Conservation (phyloP, 2,888 invertebrate genomes). For the Tenthredo livida region DNA sequence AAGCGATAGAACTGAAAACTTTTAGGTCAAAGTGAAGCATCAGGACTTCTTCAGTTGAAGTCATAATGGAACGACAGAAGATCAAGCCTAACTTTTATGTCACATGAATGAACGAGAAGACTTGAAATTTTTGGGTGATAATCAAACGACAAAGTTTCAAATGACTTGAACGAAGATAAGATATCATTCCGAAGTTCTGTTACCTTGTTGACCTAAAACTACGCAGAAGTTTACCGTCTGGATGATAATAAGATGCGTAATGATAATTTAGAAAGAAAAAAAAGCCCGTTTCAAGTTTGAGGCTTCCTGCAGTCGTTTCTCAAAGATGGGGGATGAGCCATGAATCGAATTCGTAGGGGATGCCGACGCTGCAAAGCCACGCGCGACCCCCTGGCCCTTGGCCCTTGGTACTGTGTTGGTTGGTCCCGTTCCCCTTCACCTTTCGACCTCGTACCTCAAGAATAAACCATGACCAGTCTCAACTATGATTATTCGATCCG, state of each 20-base stretch:
- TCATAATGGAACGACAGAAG: background rate
- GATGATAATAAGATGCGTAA: background rate
- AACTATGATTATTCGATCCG: slow-evolving; percentile 71
- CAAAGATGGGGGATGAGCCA: slow-evolving; percentile 1
- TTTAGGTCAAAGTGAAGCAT: background rate
- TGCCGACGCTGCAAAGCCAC: slow-evolving; percentile 28
- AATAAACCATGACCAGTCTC: slow-evolving; percentile 75
- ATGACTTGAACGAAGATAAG: background rate
- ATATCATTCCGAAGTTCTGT: background rate
- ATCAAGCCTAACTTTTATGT: background rate
- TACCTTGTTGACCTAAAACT: background rate
- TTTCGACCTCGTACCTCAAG: slow-evolving; percentile 56
- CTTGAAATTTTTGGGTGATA: background rate
- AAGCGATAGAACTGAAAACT: background rate
- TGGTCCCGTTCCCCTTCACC: slow-evolving; percentile 50
- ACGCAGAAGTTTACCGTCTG: background rate
- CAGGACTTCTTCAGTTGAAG: background rate
- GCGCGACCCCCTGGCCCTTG: slow-evolving; percentile 49
- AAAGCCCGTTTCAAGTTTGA: background rate
- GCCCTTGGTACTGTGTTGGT: slow-evolving; percentile 4
- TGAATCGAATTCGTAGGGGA: slow-evolving; percentile 8
- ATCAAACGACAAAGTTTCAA: background rate
- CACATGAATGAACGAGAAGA: background rate
- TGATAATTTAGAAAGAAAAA: background rate
- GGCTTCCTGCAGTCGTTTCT: background rate